phyloP scores from a whole-genome alignment of 1,140 invertebrate genomes.

The Drosophila ogumai region DNA sequence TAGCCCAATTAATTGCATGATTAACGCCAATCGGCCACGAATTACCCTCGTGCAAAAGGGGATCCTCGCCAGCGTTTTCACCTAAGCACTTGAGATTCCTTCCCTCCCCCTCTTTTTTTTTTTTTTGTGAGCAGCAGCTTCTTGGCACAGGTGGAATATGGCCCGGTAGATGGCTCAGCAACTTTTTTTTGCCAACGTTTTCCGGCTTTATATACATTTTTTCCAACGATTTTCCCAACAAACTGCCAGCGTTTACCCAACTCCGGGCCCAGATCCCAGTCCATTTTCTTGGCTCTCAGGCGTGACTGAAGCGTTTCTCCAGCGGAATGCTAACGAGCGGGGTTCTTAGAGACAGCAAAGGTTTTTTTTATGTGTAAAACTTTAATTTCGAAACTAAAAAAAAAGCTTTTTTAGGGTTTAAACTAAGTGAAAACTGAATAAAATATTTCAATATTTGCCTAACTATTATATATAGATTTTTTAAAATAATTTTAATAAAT shows the following conservation, averaged over 20 bases:
- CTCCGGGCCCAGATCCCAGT: neutral
- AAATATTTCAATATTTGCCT: too few relatives aligned
- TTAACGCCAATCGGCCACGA: constrained; percentile 66
- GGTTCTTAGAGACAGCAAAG: constrained; percentile 13
- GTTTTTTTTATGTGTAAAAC: neutral
- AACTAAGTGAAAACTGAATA: too few relatives aligned
- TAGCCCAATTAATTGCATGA: constrained; percentile 72
- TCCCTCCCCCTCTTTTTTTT: neutral
- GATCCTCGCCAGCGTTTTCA: constrained; percentile 11
- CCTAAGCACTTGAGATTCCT: constrained; percentile 56
- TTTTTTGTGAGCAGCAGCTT: constrained; percentile 12
- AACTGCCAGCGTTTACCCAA: constrained; percentile 49
- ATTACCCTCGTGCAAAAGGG: constrained; percentile 26
- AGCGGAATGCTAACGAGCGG: constrained; percentile 66
- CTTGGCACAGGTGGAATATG: constrained; percentile 52
- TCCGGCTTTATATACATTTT: constrained; percentile 5
- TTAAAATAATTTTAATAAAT: too few relatives aligned
- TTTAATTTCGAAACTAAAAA: neutral
- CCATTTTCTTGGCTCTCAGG: constrained; percentile 26
- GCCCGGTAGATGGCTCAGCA: constrained; percentile 64
- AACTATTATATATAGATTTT: too few relatives aligned
- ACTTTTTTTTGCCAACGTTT: constrained; percentile 56
- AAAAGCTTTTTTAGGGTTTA: too few relatives aligned
- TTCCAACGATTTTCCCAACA: constrained; percentile 36
- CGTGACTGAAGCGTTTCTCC: constrained; percentile 75